phyloP scores from a whole-genome alignment of 2,797 vertebrate species.

The Melanogrammus aeglefinus region DNA sequence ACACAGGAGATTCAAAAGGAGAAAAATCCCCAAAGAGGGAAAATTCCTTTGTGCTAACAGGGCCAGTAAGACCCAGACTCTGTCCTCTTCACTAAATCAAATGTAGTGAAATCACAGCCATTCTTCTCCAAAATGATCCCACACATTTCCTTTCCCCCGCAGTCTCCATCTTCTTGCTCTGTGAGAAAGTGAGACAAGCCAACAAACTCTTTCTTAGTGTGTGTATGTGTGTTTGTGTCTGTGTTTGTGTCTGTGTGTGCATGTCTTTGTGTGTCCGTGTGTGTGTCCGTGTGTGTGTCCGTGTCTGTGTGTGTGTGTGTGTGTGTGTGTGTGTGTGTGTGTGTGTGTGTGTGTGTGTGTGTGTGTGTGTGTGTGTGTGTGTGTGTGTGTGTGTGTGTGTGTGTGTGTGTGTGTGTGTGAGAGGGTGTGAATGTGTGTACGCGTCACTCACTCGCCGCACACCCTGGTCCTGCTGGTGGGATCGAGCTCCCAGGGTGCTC shows the following conservation, averaged over 20 bases:
- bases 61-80: conserved; percentile 21
- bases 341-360: conserved; percentile 40
- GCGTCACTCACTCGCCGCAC: too few relatives aligned
- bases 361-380: conserved; percentile 36
- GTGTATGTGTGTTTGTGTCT: conserved; percentile 45
- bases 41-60: conserved; percentile 21
- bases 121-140: conserved; percentile 30
- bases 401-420: conserved; percentile 45
- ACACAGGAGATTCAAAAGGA: conserved; percentile 6
- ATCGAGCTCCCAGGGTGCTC: too few relatives aligned
- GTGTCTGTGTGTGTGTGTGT: conserved; percentile 45
- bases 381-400: conserved; percentile 50
- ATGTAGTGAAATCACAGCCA: conserved; percentile 17
- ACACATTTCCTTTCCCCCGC: conserved; percentile 34
- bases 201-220: conserved; percentile 26
- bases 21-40: conserved; percentile 25
- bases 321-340: conserved; percentile 40
- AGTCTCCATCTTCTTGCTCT: neutral
- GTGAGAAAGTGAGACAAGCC: conserved; percentile 58
- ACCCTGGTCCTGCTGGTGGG: too few relatives aligned
- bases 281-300: conserved; percentile 54
- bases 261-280: conserved; percentile 50
- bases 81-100: conserved; percentile 5
- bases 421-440: conserved; percentile 41
- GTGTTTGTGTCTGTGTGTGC: conserved; percentile 37